These are phyloP conservation scores for Eospalax fontanierii DNA, from an alignment of 2,797 vertebrate species.

Conservation along the genomic window DNA sequence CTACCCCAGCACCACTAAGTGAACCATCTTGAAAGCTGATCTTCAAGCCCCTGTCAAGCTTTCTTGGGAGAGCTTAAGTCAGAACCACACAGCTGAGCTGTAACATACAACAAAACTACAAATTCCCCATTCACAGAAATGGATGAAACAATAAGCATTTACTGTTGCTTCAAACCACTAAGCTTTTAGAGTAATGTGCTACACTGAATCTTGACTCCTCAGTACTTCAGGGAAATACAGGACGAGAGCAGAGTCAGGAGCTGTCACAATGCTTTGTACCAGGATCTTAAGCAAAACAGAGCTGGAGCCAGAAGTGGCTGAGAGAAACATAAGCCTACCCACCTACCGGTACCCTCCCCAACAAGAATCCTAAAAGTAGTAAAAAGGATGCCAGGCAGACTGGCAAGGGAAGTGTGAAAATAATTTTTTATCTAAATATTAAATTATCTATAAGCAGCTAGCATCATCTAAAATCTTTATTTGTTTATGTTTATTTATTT, in stretches of 20 bases:
- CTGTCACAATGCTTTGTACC: background rate
- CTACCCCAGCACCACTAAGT: background rate
- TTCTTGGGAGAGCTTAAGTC: background rate
- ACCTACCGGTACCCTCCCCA: no score
- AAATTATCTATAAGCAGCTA: background rate
- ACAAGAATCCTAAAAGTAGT: background rate
- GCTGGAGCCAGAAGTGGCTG: background rate
- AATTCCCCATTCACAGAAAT: background rate
- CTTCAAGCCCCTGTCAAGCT: background rate
- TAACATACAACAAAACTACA: background rate
- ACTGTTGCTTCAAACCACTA: background rate
- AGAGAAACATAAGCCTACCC: background rate
- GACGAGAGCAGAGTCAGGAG: background rate
- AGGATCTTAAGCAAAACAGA: conserved; percentile 10
- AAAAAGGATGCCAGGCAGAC: background rate
- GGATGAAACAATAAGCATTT: background rate
- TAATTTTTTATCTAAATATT: conserved; percentile 48
- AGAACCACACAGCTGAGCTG: background rate
- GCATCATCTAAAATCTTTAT: background rate
- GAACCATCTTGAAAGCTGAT: background rate
- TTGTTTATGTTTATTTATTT: no score
- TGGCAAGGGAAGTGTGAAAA: background rate
- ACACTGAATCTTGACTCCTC: background rate
- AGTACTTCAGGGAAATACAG: background rate
- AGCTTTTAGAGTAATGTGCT: background rate